Conservation (phyloP, 1,140 invertebrate species). For the Conopomorpha cramerella region DNA sequence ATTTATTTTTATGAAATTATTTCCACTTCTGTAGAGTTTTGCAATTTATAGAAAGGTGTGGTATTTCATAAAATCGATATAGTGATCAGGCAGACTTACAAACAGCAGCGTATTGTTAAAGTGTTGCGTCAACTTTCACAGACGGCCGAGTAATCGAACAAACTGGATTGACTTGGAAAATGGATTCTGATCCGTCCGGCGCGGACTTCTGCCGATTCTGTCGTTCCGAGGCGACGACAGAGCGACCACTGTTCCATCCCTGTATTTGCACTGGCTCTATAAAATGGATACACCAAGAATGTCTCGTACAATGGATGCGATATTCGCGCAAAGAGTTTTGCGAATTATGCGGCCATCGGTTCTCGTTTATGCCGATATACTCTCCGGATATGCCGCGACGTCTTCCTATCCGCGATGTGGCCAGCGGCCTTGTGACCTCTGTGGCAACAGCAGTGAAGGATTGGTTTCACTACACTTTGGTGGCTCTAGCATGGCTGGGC, state of each 20-base stretch:
- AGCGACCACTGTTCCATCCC: conserved; percentile 91
- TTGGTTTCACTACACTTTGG: conserved; percentile 96
- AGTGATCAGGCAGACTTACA: too few species aligned
- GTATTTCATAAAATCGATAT: too few species aligned
- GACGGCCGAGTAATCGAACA: conserved; percentile 27
- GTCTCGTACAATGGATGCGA: conserved; percentile 86
- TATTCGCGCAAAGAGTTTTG: conserved; percentile 99
- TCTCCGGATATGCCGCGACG: conserved; percentile 98
- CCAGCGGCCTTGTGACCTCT: conserved; percentile 86
- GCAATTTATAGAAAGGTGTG: too few species aligned
- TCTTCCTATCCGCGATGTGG: conserved; percentile 87
- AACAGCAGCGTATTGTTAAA: conserved; percentile 1
- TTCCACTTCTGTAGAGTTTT: too few species aligned
- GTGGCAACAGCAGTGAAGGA: conserved; percentile 90
- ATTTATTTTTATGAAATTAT: too few species aligned
- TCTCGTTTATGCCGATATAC: conserved; percentile 98
- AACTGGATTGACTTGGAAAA: conserved; percentile 47
- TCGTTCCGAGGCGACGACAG: conserved; percentile 83
- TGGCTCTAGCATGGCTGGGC: conserved; percentile 96
- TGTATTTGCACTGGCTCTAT: conserved; percentile 99
- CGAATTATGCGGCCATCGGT: conserved; percentile 96
- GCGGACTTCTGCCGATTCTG: conserved; percentile 97
- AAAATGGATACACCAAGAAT: conserved; percentile 98
- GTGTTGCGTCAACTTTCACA: conserved; percentile 20
- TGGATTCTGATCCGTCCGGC: conserved; percentile 50